These are phyloP conservation scores for Stenopsyche tienmushanensis DNA, from an alignment of 1,140 invertebrate species.

Conservation along the genomic window DNA sequence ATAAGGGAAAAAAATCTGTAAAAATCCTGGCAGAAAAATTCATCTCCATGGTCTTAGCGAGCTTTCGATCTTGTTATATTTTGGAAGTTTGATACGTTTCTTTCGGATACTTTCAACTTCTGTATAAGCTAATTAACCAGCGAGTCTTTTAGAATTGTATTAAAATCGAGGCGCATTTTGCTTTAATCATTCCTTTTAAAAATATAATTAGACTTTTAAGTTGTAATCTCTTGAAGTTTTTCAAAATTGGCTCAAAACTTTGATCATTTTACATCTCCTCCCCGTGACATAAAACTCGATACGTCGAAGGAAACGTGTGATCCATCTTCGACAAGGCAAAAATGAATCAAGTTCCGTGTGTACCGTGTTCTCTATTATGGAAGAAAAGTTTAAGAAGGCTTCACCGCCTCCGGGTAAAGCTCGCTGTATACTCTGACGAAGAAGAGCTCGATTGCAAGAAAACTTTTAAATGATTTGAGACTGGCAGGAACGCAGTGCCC, in stretches of 20 bases:
- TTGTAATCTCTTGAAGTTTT: too few species aligned
- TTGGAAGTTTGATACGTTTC: too few species aligned
- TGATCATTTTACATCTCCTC: neutral
- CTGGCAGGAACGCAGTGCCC: slow-evolving; percentile 10
- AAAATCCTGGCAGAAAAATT: slow-evolving; percentile 8
- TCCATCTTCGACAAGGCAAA: slow-evolving; percentile 6
- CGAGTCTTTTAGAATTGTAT: too few species aligned
- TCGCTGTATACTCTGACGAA: slow-evolving; percentile 15
- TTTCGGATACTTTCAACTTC: too few species aligned
- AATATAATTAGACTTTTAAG: too few species aligned
- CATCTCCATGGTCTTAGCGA: neutral
- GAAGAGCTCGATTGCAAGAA: slow-evolving; percentile 28
- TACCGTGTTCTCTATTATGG: slow-evolving; percentile 23
- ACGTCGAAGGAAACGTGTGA: neutral
- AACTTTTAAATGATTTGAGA: slow-evolving; percentile 34
- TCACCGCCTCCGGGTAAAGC: slow-evolving; percentile 13
- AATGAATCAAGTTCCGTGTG: slow-evolving; percentile 2
- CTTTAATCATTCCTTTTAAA: too few species aligned
- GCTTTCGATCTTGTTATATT: slow-evolving; percentile 17
- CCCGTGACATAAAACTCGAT: neutral
- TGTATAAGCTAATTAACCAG: too few species aligned
- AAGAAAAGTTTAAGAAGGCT: slow-evolving; percentile 22
- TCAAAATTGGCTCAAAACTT: neutral
- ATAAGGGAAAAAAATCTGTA: neutral
- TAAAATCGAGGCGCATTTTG: too few species aligned